Base-by-base conservation (phyloP, 2,797 vertebrate genomes). In the Avahi laniger region DNA sequence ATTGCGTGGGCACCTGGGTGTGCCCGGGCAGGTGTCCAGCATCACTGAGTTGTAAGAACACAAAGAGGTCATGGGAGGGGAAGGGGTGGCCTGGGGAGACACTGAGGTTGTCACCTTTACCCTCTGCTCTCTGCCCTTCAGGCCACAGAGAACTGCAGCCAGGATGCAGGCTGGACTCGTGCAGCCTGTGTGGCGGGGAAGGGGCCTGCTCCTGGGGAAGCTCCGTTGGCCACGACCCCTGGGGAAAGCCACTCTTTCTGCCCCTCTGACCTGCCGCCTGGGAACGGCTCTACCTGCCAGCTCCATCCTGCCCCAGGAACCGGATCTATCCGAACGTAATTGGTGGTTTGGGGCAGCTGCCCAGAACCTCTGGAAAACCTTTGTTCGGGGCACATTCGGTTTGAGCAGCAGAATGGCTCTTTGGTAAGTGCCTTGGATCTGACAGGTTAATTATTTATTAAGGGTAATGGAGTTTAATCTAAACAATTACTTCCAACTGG, bases 391-490 rank as follows among this genome's bases (percentile, higher is more conserved):
- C 61, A 4, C 24, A 0, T 15, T 30, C 8, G 1, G 28, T 54
- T 59, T 43, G 86, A 65, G 82, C 9, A 7, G 69, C 63, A 14
- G 7, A 18, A 30, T 0, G 0, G 59, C 54, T 41, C 41, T 38
- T 50, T 85, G 11, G 3, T 20, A 20, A 50, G 48, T 15, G 73
- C n/a, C 30, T 75, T 7, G 7, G 46, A 1, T 57, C 70, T 65
- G 67, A 46, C 46, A 26, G 72, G 70, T 91, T 86, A 83, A 89
- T 93, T 83, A 84, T 90, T 94, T 69, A 87, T 67, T 72, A 89
- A 80, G 90, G 43, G 20, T 41, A 46, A 89, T 81, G 84, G 91
- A 76, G 57, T 54, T 81, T 80, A 81, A 85, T 59, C 90, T 75
- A 91, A 95, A 88, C 78, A 80, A 72, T 92, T 61, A 61, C 92